These are phyloP conservation scores for Tupaia chinensis DNA, from an alignment of 2,113 vertebrate genomes.

Conservation along the genomic window DNA sequence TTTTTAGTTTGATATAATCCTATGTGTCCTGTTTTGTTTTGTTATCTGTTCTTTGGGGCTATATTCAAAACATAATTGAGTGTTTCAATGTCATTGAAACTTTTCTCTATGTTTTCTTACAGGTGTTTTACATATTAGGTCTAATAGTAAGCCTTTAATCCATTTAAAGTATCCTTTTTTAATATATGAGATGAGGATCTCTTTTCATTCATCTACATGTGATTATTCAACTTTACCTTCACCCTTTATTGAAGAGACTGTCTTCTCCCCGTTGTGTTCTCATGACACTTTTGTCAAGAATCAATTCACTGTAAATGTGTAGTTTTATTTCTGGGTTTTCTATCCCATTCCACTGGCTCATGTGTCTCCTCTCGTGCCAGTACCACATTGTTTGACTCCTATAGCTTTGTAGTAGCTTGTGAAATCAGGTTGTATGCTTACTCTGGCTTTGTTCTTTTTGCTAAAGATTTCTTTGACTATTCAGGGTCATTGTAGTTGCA, in stretches of 20 bases:
- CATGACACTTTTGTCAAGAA: neutral
- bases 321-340: neutral
- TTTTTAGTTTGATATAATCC: neutral
- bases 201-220: neutral
- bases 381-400: neutral
- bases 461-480: neutral
- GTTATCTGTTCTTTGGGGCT: neutral
- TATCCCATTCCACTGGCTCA: neutral
- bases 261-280: neutral
- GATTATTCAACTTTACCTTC: neutral
- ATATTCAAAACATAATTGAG: neutral
- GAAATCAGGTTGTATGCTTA: neutral
- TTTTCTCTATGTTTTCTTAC: neutral
- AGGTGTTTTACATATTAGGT: neutral
- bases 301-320: neutral
- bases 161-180: neutral
- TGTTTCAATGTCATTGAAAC: neutral
- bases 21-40: neutral
- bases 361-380: neutral
- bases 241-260: neutral
- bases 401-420: neutral
- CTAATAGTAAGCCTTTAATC: neutral
- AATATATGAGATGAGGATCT: neutral
- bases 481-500: neutral
- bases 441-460: neutral